phyloP scores from a whole-genome alignment of 2,888 invertebrate species.

The Carterocephalus palaemon region DNA sequence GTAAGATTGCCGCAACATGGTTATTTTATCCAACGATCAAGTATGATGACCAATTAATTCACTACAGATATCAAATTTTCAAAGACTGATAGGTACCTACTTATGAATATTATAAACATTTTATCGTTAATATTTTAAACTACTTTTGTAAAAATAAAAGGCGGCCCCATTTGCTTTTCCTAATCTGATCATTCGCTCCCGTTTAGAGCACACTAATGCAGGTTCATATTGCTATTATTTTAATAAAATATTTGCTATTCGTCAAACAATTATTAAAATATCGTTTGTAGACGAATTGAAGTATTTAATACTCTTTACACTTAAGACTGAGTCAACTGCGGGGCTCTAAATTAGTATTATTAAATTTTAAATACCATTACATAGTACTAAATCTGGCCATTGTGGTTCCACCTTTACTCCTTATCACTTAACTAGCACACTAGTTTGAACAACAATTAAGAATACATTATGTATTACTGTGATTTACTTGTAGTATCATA shows the following conservation, averaged over 20 bases:
- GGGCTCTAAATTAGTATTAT: conserved; percentile 12
- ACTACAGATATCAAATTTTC: conserved; percentile 60
- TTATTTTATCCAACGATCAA: too few relatives aligned
- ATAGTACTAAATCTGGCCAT: conserved; percentile 4
- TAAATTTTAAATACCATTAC: neutral
- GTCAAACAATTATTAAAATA: too few relatives aligned
- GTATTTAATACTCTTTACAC: conserved; percentile 12
- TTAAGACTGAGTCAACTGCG: conserved; percentile 4
- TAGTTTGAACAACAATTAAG: conserved; percentile 9
- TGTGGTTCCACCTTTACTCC: conserved; percentile 2
- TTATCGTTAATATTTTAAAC: conserved; percentile 39
- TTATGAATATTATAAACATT: conserved; percentile 49
- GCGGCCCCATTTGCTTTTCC: conserved; percentile 71
- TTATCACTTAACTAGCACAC: conserved; percentile 19
- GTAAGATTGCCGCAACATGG: too few relatives aligned
- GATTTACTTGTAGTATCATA: conserved; percentile 13
- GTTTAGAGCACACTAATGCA: neutral
- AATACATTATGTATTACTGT: conserved; percentile 5
- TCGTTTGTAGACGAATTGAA: too few relatives aligned
- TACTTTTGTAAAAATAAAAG: conserved; percentile 61
- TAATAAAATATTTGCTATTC: too few relatives aligned
- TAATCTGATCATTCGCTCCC: conserved; percentile 29
- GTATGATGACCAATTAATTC: conserved; percentile 52
- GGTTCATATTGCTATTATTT: too few relatives aligned
- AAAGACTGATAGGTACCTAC: conserved; percentile 63